Evolutionary conservation across 2,113 vertebrate genomes (phyloP).

Genomic region (Megalops atlanticus): DNA sequence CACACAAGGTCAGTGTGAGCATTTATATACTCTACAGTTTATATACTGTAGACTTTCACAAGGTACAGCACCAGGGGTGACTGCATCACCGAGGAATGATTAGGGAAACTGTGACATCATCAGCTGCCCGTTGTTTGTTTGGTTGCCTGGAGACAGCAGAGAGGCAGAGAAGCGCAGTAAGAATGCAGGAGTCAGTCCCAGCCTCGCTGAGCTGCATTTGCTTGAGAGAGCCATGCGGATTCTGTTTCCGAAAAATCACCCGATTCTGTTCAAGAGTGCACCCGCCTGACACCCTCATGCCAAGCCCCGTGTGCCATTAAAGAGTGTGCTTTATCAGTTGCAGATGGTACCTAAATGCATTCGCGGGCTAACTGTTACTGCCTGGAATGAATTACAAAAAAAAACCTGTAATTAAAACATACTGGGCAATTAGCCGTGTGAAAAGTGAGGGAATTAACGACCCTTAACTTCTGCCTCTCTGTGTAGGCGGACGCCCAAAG

Average conservation of each 20-base stretch:
- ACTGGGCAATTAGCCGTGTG: neutral
- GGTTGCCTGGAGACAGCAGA: constrained; percentile 60
- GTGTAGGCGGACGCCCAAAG: no score
- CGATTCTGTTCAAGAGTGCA: neutral
- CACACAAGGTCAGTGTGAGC: neutral
- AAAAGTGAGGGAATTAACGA: neutral
- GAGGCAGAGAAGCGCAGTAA: constrained; percentile 28
- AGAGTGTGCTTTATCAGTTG: no score
- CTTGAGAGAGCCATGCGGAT: neutral
- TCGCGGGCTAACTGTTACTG: constrained; percentile 50
- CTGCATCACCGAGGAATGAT: constrained; percentile 67
- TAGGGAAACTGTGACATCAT: constrained; percentile 64
- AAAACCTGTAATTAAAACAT: neutral
- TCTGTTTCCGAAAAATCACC: neutral
- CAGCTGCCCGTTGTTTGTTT: constrained; percentile 60
- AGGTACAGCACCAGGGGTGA: constrained; percentile 55
- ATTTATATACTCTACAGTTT: no score
- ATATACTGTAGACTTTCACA: constrained; percentile 42
- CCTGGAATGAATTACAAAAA: neutral
- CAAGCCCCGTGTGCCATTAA: no score
- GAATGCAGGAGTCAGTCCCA: constrained; percentile 3
- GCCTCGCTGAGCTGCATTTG: no score
- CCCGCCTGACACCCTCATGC: neutral
- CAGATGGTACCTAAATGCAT: constrained; percentile 68
- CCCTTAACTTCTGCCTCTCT: neutral